A percentile compares a stretch with the other conserved stretches of the same genome.
Conservation (phyloP, 2,888 invertebrate species). For the Palloptera scutellata region DNA sequence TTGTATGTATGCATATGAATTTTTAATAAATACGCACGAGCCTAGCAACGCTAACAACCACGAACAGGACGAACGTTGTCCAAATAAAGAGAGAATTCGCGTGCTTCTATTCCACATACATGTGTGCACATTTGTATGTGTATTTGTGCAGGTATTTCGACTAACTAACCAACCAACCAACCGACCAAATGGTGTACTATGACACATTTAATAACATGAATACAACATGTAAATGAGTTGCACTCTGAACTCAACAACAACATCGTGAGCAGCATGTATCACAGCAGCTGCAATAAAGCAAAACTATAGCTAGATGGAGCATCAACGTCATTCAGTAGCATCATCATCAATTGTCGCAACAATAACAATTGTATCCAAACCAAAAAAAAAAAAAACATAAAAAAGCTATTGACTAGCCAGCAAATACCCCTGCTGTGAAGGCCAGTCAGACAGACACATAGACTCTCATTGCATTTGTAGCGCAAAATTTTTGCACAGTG, state of each 20-base stretch:
- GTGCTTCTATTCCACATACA: too few species aligned
- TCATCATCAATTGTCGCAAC: conserved; percentile 1
- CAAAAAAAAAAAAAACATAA: too few species aligned
- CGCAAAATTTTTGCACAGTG: too few species aligned
- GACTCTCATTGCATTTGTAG: too few species aligned
- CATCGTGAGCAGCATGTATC: not conserved
- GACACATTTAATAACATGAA: conserved; percentile 27
- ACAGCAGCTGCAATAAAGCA: not conserved
- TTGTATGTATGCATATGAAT: too few species aligned
- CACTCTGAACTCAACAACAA: not conserved
- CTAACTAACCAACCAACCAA: too few species aligned
- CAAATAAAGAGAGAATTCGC: not conserved
- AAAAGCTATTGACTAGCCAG: too few species aligned
- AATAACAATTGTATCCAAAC: not conserved
- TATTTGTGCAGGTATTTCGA: too few species aligned
- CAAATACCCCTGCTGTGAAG: too few species aligned
- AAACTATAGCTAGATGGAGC: conserved; percentile 21
- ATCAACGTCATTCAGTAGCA: conserved; percentile 9
- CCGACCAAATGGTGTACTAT: not conserved
- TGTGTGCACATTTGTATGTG: not conserved
- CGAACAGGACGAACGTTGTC: not conserved
- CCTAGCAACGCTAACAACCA: too few species aligned
- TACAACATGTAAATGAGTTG: conserved; percentile 17
- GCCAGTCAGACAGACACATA: too few species aligned
- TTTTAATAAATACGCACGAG: too few species aligned